phyloP scores from a whole-genome alignment of 1,140 invertebrate genomes.

The Frieseomelitta varia region DNA sequence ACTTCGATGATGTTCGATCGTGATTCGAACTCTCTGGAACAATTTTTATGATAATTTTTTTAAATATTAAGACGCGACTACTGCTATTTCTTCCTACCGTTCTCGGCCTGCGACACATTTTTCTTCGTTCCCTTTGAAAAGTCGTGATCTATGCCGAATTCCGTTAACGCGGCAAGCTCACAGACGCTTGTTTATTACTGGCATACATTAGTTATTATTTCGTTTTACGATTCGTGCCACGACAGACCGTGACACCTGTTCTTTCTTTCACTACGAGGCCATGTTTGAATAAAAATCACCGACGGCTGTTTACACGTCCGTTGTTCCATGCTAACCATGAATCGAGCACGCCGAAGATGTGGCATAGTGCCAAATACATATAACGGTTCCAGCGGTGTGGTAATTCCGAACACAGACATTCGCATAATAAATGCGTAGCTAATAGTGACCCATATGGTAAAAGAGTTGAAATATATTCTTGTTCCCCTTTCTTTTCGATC shows the following conservation, averaged over 20 bases:
- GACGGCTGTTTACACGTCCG: slow-evolving; percentile 59
- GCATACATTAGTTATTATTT: slow-evolving; percentile 46
- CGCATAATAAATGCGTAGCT: slow-evolving; percentile 67
- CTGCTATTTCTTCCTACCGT: background rate
- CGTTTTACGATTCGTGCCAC: slow-evolving; percentile 55
- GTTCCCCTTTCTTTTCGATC: slow-evolving; percentile 29
- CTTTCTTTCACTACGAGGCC: slow-evolving; percentile 26
- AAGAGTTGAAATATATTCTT: slow-evolving; percentile 31
- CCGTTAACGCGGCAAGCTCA: slow-evolving; percentile 22
- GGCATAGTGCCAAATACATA: slow-evolving; percentile 75
- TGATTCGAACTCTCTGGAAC: background rate
- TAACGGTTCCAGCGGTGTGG: slow-evolving; percentile 71
- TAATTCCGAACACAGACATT: slow-evolving; percentile 66
- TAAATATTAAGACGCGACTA: too few species aligned
- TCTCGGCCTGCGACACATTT: background rate
- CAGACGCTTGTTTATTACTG: slow-evolving; percentile 21
- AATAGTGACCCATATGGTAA: slow-evolving; percentile 67
- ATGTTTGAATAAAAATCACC: slow-evolving; percentile 63
- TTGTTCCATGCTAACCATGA: slow-evolving; percentile 58
- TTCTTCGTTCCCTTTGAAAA: background rate
- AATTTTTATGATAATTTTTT: too few species aligned
- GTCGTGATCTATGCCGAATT: slow-evolving; percentile 23
- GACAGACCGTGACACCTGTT: slow-evolving; percentile 59
- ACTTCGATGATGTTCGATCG: background rate
- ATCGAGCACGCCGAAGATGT: slow-evolving; percentile 67